Conservation (phyloP, 2,113 vertebrate genomes). For the Cyprinodon tularosa region DNA sequence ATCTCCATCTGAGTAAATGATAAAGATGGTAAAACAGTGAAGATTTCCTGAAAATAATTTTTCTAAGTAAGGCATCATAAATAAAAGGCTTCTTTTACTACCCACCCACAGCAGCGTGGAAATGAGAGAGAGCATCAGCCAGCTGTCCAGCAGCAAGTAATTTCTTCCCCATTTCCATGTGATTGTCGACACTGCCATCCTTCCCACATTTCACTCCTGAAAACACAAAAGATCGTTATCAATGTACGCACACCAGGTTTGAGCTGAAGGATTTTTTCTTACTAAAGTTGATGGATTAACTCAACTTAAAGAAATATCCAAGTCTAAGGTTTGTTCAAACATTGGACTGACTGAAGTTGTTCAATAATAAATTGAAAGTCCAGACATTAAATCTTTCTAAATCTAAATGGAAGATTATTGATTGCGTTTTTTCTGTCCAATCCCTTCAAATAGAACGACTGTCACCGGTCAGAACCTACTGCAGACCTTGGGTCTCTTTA, state of each 20-base stretch:
- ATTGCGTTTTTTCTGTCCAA: not conserved
- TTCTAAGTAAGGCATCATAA: not conserved
- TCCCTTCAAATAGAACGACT: not conserved
- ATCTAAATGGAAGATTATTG: not conserved
- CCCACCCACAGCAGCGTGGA: conserved; percentile 95
- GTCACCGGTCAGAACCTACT: not conserved
- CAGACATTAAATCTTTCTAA: not conserved
- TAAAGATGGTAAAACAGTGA: not conserved
- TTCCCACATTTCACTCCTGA: conserved; percentile 91
- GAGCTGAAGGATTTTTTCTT: not conserved
- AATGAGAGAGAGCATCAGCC: conserved; percentile 96
- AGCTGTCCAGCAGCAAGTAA: conserved; percentile 95
- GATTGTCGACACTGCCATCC: conserved; percentile 92
- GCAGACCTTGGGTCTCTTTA: too few species aligned
- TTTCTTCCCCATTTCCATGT: conserved; percentile 98
- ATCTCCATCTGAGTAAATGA: conserved; percentile 85
- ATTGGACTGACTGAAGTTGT: not conserved
- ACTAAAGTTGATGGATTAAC: not conserved
- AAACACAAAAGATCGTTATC: conserved; percentile 61
- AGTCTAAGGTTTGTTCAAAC: not conserved
- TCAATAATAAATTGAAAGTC: not conserved
- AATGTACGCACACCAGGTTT: not conserved
- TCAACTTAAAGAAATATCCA: not conserved
- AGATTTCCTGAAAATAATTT: not conserved
- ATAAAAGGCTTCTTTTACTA: conserved; percentile 18